A percentile compares a stretch with the other conserved stretches of the same genome.
phyloP scores from a whole-genome alignment of 2,113 vertebrate genomes.

The Telmatochromis sp. region DNA sequence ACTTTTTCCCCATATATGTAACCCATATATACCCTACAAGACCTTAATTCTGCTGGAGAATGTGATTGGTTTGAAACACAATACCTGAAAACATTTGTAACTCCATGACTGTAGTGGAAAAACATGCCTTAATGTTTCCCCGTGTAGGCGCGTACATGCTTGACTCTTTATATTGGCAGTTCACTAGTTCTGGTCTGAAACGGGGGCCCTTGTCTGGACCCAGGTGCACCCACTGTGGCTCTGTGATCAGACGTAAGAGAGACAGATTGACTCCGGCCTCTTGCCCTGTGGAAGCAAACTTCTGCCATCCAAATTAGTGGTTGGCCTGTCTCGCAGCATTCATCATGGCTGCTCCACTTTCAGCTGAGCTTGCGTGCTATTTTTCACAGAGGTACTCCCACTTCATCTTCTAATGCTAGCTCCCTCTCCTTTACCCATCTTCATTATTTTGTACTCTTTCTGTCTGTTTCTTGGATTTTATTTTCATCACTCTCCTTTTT shows the following conservation, averaged over 20 bases:
- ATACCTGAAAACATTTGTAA: background rate
- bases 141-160: background rate
- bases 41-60: background rate
- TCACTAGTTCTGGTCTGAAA: background rate
- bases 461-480: background rate
- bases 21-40: background rate
- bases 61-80: background rate
- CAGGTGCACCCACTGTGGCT: slow-evolving; percentile 29
- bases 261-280: slow-evolving; percentile 38
- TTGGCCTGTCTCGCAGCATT: slow-evolving; percentile 31
- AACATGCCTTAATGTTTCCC: background rate
- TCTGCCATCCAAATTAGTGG: slow-evolving; percentile 40
- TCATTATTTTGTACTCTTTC: slow-evolving; percentile 17
- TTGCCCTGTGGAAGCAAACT: slow-evolving; percentile 19
- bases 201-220: slow-evolving; percentile 2
- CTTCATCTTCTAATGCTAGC: slow-evolving; percentile 37
- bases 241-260: slow-evolving; percentile 33
- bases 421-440: slow-evolving; percentile 1
- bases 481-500: background rate
- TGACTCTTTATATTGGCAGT: background rate
- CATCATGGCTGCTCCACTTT: slow-evolving; percentile 60
- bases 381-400: slow-evolving; percentile 42
- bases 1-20: background rate
- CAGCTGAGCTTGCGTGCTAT: slow-evolving; percentile 33
- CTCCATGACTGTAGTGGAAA: background rate